Evolutionary conservation across 2,888 invertebrate genomes (phyloP), one percentile per base, ranked within the genome.

Genomic region (Entomobrya proxima): DNA sequence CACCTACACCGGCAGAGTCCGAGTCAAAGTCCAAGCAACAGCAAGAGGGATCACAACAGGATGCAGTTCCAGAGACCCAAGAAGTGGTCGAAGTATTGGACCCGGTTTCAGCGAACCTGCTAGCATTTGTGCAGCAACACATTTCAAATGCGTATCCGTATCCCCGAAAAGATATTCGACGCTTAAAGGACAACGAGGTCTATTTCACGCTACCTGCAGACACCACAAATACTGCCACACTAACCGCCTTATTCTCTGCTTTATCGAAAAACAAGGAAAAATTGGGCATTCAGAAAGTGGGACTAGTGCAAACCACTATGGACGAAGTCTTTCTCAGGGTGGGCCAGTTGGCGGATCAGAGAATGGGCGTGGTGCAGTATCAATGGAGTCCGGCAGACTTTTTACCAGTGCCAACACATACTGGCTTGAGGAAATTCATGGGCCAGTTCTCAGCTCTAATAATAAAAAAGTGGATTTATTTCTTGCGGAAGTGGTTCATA

Each of bases 241-340:
- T 96, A 91, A 93, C 95, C 0, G 89, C 92, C 27, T 91, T 96
- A 86, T 94, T 97, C 91, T 91, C 93, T 2, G 91, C 92, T 0
- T 91, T 98, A 52, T 96, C 96, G 91, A 91, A 91, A 0, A 93
- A 94, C 21, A 93, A 93, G 11, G 91, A 92, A 0, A 91, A 91
- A 0, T 92, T 97, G 27, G 94, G 94, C 15, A 94, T 96, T 64
- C 93, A 94, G 86, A 96, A 96, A 91, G 97, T 95, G 91, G 97
- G 97, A 4, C 94, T 97, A 24, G 94, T 96, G 2, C 94, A 96
- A 11, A 96, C 97, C 1, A 97, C 98, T 0, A 93, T 98, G 91
- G 98, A 98, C n/a, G 47, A n/a, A 47, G 5, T n/a, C 2, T 15
- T 47, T 4, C 15, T 15, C 3, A 2, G n/a, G 15, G 47, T 15